phyloP scores from a whole-genome alignment of 2,888 invertebrate genomes.

The Tholera decimalis region DNA sequence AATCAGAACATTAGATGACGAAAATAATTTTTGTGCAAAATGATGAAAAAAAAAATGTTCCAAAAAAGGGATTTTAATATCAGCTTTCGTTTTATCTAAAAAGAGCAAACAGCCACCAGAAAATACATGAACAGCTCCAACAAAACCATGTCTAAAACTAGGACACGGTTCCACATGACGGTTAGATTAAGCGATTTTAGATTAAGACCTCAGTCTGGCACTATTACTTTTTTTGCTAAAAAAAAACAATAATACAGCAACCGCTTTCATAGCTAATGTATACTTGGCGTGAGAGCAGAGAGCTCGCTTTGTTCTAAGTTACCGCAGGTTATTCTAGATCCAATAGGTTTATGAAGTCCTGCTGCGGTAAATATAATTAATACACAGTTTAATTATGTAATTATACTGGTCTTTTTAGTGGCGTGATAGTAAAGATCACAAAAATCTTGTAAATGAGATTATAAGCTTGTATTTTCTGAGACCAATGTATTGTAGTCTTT shows the following conservation, averaged over 20 bases:
- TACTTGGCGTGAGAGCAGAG: slow-evolving; percentile 72
- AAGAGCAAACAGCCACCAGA: neutral
- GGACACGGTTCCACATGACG: slow-evolving; percentile 22
- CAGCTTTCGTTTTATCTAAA: neutral
- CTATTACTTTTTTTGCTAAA: slow-evolving; percentile 55
- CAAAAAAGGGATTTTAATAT: too few relatives aligned
- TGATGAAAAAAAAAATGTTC: too few relatives aligned
- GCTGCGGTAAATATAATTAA: neutral
- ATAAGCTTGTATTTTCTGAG: too few relatives aligned
- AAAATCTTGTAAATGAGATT: neutral
- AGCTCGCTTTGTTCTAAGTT: slow-evolving; percentile 56
- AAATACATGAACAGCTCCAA: slow-evolving; percentile 17
- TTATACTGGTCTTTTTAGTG: neutral
- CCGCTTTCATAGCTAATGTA: slow-evolving; percentile 71
- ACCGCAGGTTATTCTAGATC: slow-evolving; percentile 37
- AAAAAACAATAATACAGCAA: slow-evolving; percentile 63
- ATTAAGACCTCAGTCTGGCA: slow-evolving; percentile 62
- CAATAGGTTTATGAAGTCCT: neutral
- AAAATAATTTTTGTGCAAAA: too few relatives aligned
- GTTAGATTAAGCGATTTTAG: slow-evolving; percentile 52
- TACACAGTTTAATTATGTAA: neutral
- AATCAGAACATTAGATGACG: too few relatives aligned
- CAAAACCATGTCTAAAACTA: slow-evolving; percentile 29
- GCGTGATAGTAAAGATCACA: neutral
- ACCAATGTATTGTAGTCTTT: neutral